These are phyloP conservation scores for Diadophis punctatus DNA, from an alignment of 2,113 vertebrate genomes.

Conservation along the genomic window DNA sequence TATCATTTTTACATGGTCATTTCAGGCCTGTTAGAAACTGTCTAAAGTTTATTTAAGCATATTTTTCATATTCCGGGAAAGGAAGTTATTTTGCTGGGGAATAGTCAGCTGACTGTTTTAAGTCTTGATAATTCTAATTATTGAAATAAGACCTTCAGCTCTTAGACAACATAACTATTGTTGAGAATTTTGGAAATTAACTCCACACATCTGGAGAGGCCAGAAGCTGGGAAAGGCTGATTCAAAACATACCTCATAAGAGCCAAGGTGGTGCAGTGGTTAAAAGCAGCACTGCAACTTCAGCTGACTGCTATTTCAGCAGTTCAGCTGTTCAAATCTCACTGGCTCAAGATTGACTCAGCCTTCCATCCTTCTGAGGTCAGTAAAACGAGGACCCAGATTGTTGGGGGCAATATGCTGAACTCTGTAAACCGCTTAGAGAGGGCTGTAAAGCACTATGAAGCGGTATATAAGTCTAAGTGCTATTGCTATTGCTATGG, in stretches of 20 bases:
- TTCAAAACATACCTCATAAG: background rate
- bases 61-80: background rate
- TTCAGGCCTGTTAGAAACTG: background rate
- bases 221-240: background rate
- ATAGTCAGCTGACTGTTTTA: background rate
- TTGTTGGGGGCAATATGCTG: too few species aligned
- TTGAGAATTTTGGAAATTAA: background rate
- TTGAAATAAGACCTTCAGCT: background rate
- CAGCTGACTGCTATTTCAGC: too few species aligned
- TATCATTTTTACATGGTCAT: background rate
- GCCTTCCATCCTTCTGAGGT: too few species aligned
- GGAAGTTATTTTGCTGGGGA: background rate
- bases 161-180: background rate
- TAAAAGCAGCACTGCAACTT: too few species aligned
- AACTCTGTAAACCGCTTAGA: too few species aligned
- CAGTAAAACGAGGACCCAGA: too few species aligned
- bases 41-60: background rate
- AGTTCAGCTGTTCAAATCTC: too few species aligned
- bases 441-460: too few species aligned
- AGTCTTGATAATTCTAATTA: background rate
- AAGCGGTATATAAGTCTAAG: too few species aligned
- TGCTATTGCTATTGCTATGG: too few species aligned
- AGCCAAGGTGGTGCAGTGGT: too few species aligned
- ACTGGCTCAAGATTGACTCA: too few species aligned
- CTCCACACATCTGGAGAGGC: background rate